A percentile compares a stretch with the other conserved stretches of the same genome.
Conservation (phyloP, 2,113 vertebrate genomes). For the Pterocles burchelli region DNA sequence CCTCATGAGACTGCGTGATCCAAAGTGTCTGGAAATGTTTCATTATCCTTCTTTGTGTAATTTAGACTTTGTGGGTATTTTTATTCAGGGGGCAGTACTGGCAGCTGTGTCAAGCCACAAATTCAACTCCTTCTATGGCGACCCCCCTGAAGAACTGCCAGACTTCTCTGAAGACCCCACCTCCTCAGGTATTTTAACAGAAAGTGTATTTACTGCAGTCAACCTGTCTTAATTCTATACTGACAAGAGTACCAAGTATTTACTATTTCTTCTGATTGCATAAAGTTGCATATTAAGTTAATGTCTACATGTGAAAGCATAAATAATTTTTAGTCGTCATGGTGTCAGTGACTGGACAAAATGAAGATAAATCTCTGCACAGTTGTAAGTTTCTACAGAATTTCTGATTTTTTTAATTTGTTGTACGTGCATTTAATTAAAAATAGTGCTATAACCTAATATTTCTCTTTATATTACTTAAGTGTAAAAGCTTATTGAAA, state of each 20-base stretch:
- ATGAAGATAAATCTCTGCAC: not conserved
- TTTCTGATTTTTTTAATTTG: not conserved
- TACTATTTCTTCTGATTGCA: not conserved
- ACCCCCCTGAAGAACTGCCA: constrained; percentile 94
- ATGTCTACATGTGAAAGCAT: not conserved
- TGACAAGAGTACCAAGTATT: not conserved
- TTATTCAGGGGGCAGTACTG: constrained; percentile 90
- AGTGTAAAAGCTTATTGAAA: not conserved
- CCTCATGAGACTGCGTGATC: not conserved
- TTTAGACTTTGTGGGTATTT: constrained; percentile 35
- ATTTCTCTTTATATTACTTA: not conserved
- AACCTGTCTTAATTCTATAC: not conserved
- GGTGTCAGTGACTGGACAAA: not conserved
- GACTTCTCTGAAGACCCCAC: constrained; percentile 97
- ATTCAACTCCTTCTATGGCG: constrained; percentile 97
- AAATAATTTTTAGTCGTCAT: not conserved
- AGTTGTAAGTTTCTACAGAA: not conserved
- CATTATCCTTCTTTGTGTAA: not conserved
- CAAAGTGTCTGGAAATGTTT: not conserved
- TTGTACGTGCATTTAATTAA: not conserved
- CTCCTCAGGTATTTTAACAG: constrained; percentile 89
- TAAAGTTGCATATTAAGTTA: not conserved
- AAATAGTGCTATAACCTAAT: not conserved
- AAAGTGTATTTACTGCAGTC: not conserved
- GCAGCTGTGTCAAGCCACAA: constrained; percentile 99